Conservation (phyloP, 2,113 vertebrate genomes). For the Eublepharis macularius region DNA sequence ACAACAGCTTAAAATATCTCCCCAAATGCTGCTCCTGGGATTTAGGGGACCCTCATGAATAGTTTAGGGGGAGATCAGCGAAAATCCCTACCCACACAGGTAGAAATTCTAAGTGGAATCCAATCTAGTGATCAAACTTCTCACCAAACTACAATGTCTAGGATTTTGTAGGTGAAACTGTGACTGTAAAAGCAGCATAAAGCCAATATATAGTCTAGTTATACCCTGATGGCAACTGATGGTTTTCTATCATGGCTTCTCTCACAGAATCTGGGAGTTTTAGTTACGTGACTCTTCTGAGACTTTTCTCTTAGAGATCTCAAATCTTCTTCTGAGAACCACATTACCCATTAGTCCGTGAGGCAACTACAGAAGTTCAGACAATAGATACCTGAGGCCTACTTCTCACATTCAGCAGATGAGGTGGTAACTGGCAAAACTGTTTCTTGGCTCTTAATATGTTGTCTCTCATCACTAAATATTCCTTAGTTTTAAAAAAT, state of each 20-base stretch:
- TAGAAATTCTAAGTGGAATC: too few relatives aligned
- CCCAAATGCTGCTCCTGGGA: too few relatives aligned
- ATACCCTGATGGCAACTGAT: not conserved
- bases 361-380: not conserved
- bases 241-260: not conserved
- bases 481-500: not conserved
- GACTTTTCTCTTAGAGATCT: not conserved
- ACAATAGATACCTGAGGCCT: not conserved
- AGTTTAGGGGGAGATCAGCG: too few relatives aligned
- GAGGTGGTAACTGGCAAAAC: not conserved
- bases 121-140: not conserved
- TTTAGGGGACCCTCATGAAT: too few relatives aligned
- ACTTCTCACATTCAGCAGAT: not conserved
- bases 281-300: not conserved
- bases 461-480: not conserved
- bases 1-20: too few relatives aligned
- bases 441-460: not conserved
- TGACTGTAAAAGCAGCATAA: not conserved
- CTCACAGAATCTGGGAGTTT: not conserved
- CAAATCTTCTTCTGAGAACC: not conserved
- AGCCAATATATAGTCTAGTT: not conserved
- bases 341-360: not conserved
- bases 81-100: too few relatives aligned
- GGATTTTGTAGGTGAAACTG: not conserved
- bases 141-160: not conserved